Conservation (phyloP, 2,888 invertebrate species). For the Watsonalla binaria region DNA sequence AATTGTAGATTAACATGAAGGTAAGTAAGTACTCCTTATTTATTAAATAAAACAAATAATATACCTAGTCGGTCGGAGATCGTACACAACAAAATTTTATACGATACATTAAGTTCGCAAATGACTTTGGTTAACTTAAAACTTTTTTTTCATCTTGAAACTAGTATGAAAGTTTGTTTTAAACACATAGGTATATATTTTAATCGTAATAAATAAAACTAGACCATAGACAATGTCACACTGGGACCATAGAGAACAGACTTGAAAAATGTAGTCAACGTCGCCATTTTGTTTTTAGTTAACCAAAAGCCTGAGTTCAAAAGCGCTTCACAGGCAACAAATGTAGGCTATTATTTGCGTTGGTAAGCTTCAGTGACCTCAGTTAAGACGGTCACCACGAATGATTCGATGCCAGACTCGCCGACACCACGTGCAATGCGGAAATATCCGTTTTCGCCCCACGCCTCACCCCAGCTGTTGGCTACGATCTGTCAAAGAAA, state of each 20-base stretch:
- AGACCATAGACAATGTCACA: too few species aligned
- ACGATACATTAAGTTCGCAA: conserved; percentile 5
- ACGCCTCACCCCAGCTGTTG: conserved; percentile 95
- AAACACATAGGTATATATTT: too few species aligned
- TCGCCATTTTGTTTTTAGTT: conserved; percentile 41
- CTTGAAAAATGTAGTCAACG: conserved; percentile 15
- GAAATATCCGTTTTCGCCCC: conserved; percentile 97
- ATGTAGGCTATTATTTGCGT: conserved; percentile 37
- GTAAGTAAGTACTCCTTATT: background rate
- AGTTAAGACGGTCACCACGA: conserved; percentile 90
- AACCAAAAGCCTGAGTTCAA: conserved; percentile 55
- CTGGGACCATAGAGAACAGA: too few species aligned
- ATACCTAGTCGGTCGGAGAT: conserved; percentile 40
- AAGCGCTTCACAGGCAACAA: too few species aligned
- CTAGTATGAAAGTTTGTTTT: too few species aligned
- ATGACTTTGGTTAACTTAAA: conserved; percentile 6
- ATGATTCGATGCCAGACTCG: conserved; percentile 94
- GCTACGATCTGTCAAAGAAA: conserved; percentile 85
- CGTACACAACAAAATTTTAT: conserved; percentile 26
- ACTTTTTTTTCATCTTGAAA: too few species aligned
- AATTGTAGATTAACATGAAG: background rate
- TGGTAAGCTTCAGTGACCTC: conserved; percentile 67
- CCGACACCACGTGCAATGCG: conserved; percentile 89
- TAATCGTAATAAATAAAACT: too few species aligned
- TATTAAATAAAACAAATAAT: conserved; percentile 13